phyloP scores from a whole-genome alignment of 2,113 vertebrate species.

The Actenoides hombroni region DNA sequence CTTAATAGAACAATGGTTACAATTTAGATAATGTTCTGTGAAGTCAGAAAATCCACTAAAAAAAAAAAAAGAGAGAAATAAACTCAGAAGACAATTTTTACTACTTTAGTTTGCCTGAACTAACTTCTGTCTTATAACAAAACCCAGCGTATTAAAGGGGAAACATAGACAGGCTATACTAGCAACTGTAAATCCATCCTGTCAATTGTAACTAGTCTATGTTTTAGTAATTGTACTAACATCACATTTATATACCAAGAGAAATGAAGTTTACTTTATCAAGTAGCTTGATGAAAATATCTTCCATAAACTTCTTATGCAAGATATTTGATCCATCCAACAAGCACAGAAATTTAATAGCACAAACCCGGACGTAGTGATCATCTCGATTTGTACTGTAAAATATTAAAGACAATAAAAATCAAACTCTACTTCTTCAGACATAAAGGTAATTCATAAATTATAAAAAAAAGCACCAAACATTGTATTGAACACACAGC shows the following conservation, averaged over 20 bases:
- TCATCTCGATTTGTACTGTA: constrained; percentile 87
- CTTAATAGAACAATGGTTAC: neutral
- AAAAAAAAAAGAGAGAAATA: neutral
- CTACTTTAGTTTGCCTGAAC: neutral
- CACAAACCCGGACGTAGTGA: constrained; percentile 85
- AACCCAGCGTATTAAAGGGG: fast-evolving
- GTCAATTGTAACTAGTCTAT: neutral
- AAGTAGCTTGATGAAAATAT: constrained; percentile 81
- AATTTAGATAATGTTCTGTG: neutral
- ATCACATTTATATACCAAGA: neutral
- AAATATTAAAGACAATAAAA: neutral
- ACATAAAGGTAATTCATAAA: neutral
- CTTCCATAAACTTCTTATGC: constrained; percentile 83
- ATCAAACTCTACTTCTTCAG: neutral
- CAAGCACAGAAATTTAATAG: constrained; percentile 84
- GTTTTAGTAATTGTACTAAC: neutral
- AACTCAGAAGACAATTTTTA: neutral
- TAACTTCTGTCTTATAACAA: neutral
- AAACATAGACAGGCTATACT: neutral
- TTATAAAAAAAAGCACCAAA: neutral
- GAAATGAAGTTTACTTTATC: constrained; percentile 80
- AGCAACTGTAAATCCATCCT: neutral
- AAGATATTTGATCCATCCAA: constrained; percentile 78
- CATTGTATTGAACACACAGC: neutral
- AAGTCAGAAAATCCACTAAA: neutral